Conservation (phyloP, 2,888 invertebrate species). For the Erannis defoliaria region DNA sequence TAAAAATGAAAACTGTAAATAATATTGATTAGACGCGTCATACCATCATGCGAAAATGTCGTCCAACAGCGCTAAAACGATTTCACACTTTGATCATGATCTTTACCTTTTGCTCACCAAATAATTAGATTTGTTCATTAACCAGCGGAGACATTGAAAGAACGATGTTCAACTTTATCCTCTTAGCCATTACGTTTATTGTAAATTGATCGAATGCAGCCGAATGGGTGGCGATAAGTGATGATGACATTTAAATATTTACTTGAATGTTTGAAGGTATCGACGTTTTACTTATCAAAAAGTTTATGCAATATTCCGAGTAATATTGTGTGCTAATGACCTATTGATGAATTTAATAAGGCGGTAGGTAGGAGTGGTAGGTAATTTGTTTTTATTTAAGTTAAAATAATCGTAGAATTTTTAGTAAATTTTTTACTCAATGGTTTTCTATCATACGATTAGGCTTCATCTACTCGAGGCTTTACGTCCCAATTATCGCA, state of each 20-base stretch:
- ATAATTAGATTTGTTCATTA: slow-evolving; percentile 31
- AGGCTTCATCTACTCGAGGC: no score
- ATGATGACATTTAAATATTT: slow-evolving; percentile 33
- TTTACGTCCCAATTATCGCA: no score
- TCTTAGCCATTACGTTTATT: not conserved
- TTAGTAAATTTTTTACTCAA: no score
- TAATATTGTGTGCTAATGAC: slow-evolving; percentile 21
- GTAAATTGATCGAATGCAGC: not conserved
- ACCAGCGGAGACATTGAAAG: not conserved
- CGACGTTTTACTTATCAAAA: slow-evolving; percentile 24
- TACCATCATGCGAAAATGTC: slow-evolving; percentile 35
- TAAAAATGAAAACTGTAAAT: slow-evolving; percentile 21
- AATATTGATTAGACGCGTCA: slow-evolving; percentile 24
- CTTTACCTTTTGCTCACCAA: slow-evolving; percentile 29
- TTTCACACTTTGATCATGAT: slow-evolving; percentile 41
- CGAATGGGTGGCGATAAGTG: slow-evolving; percentile 13
- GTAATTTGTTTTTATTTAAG: not conserved
- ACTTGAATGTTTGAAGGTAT: slow-evolving; percentile 27
- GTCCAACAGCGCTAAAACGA: slow-evolving; percentile 33
- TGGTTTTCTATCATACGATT: no score
- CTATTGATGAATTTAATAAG: slow-evolving; percentile 12
- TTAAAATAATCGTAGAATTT: not conserved
- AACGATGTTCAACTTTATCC: slow-evolving; percentile 12
- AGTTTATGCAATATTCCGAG: slow-evolving; percentile 33
- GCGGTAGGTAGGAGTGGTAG: not conserved